Evolutionary conservation across 1,140 invertebrate species (phyloP).

Genomic region (Telenomus remus): DNA sequence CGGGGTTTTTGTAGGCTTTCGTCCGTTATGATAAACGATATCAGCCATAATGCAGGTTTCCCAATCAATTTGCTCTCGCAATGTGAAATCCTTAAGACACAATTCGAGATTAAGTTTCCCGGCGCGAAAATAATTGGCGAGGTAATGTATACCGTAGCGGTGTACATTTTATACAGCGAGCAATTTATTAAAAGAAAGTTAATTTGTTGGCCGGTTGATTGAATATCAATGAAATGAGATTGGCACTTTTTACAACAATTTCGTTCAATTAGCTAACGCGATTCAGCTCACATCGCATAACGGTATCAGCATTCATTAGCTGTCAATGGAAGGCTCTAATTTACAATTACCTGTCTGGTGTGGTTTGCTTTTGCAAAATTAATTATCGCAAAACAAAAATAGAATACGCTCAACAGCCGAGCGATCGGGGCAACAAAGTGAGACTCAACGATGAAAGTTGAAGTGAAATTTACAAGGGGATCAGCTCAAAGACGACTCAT

Average conservation of each 20-base stretch:
- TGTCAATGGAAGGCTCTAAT: no score
- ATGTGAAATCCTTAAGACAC: constrained; percentile 3
- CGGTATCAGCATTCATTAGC: no score
- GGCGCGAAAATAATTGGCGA: constrained; percentile 5
- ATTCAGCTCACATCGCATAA: neutral
- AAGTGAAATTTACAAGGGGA: no score
- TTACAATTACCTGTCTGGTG: no score
- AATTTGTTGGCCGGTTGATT: constrained; percentile 19
- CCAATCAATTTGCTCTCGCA: constrained; percentile 33
- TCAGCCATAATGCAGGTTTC: constrained; percentile 21
- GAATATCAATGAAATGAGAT: constrained; percentile 4
- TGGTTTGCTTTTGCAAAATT: no score
- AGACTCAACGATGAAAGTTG: no score
- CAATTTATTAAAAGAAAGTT: constrained; percentile 13
- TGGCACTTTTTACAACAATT: neutral
- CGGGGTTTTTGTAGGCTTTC: no score
- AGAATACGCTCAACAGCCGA: no score
- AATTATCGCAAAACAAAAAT: no score
- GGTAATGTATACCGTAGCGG: neutral
- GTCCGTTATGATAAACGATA: constrained; percentile 24
- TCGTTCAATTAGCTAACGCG: neutral
- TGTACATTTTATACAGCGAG: constrained; percentile 1
- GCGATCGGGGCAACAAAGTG: no score
- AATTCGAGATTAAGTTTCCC: constrained; percentile 2
- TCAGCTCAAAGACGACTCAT: no score